Conservation (phyloP, 2,888 invertebrate genomes). For the Actias luna region DNA sequence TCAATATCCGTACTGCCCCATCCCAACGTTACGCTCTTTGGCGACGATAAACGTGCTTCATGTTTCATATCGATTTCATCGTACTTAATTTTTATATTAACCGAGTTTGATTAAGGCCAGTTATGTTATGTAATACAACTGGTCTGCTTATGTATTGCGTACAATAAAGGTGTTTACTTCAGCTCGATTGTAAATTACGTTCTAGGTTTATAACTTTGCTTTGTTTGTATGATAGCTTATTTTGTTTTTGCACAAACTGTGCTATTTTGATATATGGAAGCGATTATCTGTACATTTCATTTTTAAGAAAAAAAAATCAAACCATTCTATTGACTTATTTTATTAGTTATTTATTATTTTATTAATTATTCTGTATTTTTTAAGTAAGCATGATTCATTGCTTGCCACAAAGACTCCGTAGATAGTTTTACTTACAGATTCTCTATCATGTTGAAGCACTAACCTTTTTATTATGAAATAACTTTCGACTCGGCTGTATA, state of each 20-base stretch:
- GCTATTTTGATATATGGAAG: neutral
- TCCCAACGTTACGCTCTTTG: slow-evolving; percentile 21
- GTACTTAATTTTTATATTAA: slow-evolving; percentile 25
- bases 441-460: too few relatives aligned
- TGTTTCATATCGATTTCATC: slow-evolving; percentile 29
- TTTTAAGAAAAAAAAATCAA: too few relatives aligned
- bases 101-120: slow-evolving; percentile 21
- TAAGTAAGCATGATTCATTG: too few relatives aligned
- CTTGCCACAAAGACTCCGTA: too few relatives aligned
- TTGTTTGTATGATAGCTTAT: neutral
- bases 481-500: too few relatives aligned
- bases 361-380: too few relatives aligned
- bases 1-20: slow-evolving; percentile 13
- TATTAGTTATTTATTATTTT: too few relatives aligned
- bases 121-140: slow-evolving; percentile 16
- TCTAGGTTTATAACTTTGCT: neutral
- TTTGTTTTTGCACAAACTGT: neutral
- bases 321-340: too few relatives aligned
- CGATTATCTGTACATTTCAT: neutral
- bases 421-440: too few relatives aligned
- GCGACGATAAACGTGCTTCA: slow-evolving; percentile 23
- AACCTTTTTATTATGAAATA: too few relatives aligned
- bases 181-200: neutral
- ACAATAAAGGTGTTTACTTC: neutral
- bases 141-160: neutral